Evolutionary conservation across 2,888 invertebrate species (phyloP).

Genomic region (Lagria hirta): DNA sequence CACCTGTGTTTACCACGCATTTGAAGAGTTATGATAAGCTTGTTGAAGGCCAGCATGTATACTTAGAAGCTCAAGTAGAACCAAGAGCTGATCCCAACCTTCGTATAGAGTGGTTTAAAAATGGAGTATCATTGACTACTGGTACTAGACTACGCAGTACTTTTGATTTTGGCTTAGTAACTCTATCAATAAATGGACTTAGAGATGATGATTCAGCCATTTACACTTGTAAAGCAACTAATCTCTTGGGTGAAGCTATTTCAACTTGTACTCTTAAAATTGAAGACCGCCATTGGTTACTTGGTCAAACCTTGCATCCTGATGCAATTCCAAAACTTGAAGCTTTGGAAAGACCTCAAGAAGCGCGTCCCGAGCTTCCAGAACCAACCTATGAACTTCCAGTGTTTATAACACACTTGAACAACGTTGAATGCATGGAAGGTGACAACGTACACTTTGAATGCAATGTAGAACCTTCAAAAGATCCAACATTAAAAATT

Average conservation of each 20-base stretch:
- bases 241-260: slow-evolving; percentile 90
- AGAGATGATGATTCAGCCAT: slow-evolving; percentile 91
- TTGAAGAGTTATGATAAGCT: slow-evolving; percentile 81
- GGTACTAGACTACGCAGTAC: slow-evolving; percentile 90
- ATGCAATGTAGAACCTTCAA: slow-evolving; percentile 88
- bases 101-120: slow-evolving; percentile 90
- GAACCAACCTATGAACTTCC: slow-evolving; percentile 83
- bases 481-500: slow-evolving; percentile 86
- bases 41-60: slow-evolving; percentile 83
- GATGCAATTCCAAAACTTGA: slow-evolving; percentile 85
- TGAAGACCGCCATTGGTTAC: slow-evolving; percentile 84
- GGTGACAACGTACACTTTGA: slow-evolving; percentile 88
- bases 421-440: slow-evolving; percentile 86
- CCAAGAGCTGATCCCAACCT: slow-evolving; percentile 87
- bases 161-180: slow-evolving; percentile 96
- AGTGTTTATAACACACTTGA: slow-evolving; percentile 86
- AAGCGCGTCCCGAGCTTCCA: slow-evolving; percentile 65
- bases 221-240: slow-evolving; percentile 93
- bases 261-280: slow-evolving; percentile 89
- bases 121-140: slow-evolving; percentile 81
- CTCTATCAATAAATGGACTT: slow-evolving; percentile 83
- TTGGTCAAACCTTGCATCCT: slow-evolving; percentile 85
- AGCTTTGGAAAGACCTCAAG: slow-evolving; percentile 79
- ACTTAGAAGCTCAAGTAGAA: slow-evolving; percentile 87
- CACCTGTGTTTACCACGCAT: slow-evolving; percentile 94